Base-by-base conservation (phyloP, 2,797 vertebrate species). In the Fistularia commersonii region DNA sequence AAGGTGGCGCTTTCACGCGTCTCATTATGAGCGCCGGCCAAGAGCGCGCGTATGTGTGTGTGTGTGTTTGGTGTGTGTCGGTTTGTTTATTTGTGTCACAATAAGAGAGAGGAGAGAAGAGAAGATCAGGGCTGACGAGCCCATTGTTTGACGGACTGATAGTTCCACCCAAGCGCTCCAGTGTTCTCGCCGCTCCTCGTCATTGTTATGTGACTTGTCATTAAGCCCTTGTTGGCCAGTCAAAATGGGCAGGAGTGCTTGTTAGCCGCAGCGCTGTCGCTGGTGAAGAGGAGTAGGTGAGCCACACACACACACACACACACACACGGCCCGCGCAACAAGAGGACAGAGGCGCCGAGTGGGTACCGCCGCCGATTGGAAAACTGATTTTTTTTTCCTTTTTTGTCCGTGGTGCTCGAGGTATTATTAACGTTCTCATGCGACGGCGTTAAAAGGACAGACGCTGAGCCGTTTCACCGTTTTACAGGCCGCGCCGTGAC, bases 191-290 rank as follows among this genome's bases (percentile, higher is more conserved):
- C 69, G 75, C 74, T 75, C 75, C 64, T 68, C 77, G 74, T 74
- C 74, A 82, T 87, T 88, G 84, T 88, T 83, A 48, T 80, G 66
- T 65, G 83, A 81, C 82, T 85, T 77, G 79, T 88, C 84, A 85
- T 87, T 83, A 87, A 88, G 85, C 76, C 78, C 82, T 88, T 85
- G 81, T 86, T 81, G 81, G 40, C 77, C 78, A 78, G 80, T 81
- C 74, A 79, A 75, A 84, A 80, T 69, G 76, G 65, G 66, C 78
- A 75, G 48, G 57, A 87, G 83, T 86, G 81, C 78, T 75, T 79
- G 81, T 86, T 84, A 71, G 72, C 71, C 55, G 13, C 81, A 48
- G 64, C 52, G 14, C 72, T 72, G 64, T 77, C 73, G 74, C 77
- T 63, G 75, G 71, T 75, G 61, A 58, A 84, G 83, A 69, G 71